Base-by-base conservation (phyloP, 2,888 invertebrate species). In the Leptinotarsa haldemani region DNA sequence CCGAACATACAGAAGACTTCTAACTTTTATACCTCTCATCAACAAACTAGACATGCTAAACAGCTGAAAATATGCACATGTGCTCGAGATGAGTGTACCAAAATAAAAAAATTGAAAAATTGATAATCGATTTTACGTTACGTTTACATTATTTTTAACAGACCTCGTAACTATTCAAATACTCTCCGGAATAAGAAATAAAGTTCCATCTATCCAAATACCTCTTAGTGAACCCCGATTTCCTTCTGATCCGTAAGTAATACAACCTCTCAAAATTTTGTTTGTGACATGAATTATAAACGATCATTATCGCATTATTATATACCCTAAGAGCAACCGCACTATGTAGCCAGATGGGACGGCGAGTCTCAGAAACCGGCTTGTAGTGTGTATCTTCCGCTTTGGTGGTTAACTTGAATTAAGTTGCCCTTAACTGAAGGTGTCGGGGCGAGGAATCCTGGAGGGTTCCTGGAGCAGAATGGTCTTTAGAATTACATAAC, bases 331-430 rank as follows among this genome's bases (percentile, higher is more conserved):
- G 20, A 56, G 15, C 22, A 56, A 56, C 56, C 56, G 20, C 22
- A 56, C 20, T 22, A 56, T 56, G 56, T 56, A 56, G 20, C 56
- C 56, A 56, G 56, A 56, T 56, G 56, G 56, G 18, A 22, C 56
- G 15, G 22, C 12, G 20, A 56, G 56, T 16, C 56, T 22, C 15
- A 22, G 56, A 56, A 56, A 15, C 15, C 22, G 5, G 20, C 20
- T 56, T 13, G 56, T 56, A 22, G 22, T 56, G 25, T 56, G 56
- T 22, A 56, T 56, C 22, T 56, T 56, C 16, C 22, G 56, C 22
- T 56, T 18, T 22, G 13, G 56, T 56, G 56, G 22, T 56, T 56
- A 56, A 56, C 56, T 56, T 56, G 56, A 56, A 56, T 56, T 56
- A 22, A 25, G 22, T 56, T 22, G 4, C 22, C 56, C 56, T 22